Percentiles rank a stretch among this genome's conserved stretches.
Conservation (phyloP, 2,797 vertebrate genomes). For the Sparus aurata region DNA sequence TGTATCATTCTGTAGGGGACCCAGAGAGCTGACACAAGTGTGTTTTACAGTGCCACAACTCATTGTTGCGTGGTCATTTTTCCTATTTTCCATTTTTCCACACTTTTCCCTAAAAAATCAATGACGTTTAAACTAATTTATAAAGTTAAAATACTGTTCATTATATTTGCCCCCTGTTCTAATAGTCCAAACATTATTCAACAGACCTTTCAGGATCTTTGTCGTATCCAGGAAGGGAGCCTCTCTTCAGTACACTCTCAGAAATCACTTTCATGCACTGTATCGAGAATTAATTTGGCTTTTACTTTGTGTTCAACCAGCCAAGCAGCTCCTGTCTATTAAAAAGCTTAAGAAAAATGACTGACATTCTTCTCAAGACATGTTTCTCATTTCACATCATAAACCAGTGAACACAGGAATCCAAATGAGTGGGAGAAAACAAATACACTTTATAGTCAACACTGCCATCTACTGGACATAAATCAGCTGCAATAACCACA, state of each 20-base stretch:
- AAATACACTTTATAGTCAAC: slow-evolving; percentile 44
- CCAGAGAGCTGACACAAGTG: neutral
- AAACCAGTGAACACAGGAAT: slow-evolving; percentile 20
- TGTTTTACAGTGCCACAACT: neutral
- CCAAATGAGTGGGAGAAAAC: slow-evolving; percentile 9
- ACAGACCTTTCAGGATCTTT: neutral
- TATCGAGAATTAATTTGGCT: slow-evolving; percentile 28
- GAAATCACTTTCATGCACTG: slow-evolving; percentile 31
- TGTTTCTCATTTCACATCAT: slow-evolving; percentile 19
- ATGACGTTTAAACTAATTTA: neutral
- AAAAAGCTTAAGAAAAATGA: slow-evolving; percentile 24
- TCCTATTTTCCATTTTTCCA: neutral
- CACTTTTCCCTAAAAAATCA: neutral
- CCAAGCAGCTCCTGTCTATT: slow-evolving; percentile 14
- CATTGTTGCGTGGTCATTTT: neutral
- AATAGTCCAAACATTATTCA: neutral
- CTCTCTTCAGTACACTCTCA: neutral
- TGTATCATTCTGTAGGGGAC: neutral
- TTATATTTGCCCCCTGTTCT: neutral
- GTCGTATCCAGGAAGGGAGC: neutral
- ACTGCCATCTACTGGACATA: slow-evolving; percentile 64
- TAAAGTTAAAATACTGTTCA: neutral
- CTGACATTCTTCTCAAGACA: slow-evolving; percentile 8
- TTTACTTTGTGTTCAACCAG: slow-evolving; percentile 43
- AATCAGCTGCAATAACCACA: neutral